Percentiles rank a stretch among this genome's conserved stretches.
Conservation (phyloP, 2,113 vertebrate genomes). For the Urocynchramus pylzowi region DNA sequence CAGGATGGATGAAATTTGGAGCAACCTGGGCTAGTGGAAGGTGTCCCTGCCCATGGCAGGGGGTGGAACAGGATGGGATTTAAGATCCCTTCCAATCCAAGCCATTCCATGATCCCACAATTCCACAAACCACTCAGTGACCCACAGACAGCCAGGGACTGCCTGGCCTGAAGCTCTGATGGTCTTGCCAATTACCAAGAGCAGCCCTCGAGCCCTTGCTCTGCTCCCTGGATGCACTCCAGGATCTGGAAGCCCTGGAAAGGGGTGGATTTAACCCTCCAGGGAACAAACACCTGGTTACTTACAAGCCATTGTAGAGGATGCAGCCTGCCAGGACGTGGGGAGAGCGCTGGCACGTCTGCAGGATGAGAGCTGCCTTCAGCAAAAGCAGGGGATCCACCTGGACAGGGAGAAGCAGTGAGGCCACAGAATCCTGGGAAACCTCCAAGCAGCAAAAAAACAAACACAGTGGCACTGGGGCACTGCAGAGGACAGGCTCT, state of each 20-base stretch:
- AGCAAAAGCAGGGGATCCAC: constrained; percentile 91
- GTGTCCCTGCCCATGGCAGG: background rate
- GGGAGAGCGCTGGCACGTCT: constrained; percentile 87
- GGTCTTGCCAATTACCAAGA: background rate
- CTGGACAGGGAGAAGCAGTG: constrained; percentile 55
- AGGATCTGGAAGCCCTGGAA: background rate
- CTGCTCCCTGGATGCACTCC: background rate
- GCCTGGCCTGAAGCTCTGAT: background rate
- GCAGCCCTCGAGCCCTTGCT: background rate
- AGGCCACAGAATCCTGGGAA: background rate
- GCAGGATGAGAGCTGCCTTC: constrained; percentile 92
- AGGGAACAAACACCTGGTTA: fast-evolving
- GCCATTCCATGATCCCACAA: background rate
- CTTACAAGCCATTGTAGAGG: constrained; percentile 85
- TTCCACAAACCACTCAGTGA: fast-evolving
- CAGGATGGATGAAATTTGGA: fast-evolving
- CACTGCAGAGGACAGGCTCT: background rate
- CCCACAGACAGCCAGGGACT: background rate
- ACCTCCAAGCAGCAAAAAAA: background rate
- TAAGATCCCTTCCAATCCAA: background rate
- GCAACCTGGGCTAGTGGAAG: background rate
- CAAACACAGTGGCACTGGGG: background rate
- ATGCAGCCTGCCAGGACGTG: constrained; percentile 87
- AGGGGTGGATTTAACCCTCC: background rate
- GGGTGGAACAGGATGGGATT: background rate